Evolutionary conservation across 2,113 vertebrate genomes (phyloP).

Genomic region (Chaenocephalus aceratus): DNA sequence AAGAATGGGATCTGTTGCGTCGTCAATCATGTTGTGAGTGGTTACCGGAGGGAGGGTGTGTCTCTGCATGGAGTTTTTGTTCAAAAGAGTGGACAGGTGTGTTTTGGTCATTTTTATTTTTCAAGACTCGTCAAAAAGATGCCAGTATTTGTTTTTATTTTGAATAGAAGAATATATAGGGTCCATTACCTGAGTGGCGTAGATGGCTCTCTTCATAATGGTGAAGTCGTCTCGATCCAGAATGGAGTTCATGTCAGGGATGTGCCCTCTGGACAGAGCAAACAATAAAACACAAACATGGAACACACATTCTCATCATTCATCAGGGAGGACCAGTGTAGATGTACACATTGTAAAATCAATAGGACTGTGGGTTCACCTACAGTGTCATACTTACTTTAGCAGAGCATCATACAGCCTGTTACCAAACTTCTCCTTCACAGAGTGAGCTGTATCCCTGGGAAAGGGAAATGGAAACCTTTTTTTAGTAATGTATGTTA

Average conservation of each 20-base stretch:
- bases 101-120: too few species aligned
- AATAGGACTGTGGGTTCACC: too few species aligned
- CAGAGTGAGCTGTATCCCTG: constrained; percentile 94
- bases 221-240: constrained; percentile 96
- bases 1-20: constrained; percentile 92
- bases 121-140: neutral
- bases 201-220: constrained; percentile 98
- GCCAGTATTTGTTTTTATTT: neutral
- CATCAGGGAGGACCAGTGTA: neutral
- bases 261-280: constrained; percentile 86
- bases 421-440: constrained; percentile 98
- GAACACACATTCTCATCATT: neutral
- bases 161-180: constrained; percentile 5
- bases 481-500: neutral
- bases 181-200: constrained; percentile 91
- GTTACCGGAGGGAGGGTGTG: constrained; percentile 95
- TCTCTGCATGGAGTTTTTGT: constrained; percentile 78
- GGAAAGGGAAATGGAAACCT: neutral
- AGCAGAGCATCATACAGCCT: constrained; percentile 94
- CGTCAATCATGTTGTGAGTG: constrained; percentile 97
- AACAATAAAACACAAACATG: neutral
- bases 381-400: constrained; percentile 82
- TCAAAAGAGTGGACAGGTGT: neutral
- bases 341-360: neutral
- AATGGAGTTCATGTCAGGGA: constrained; percentile 94